Evolutionary conservation across 2,888 invertebrate genomes (phyloP).

Genomic region (Drosophila kanekoi): DNA sequence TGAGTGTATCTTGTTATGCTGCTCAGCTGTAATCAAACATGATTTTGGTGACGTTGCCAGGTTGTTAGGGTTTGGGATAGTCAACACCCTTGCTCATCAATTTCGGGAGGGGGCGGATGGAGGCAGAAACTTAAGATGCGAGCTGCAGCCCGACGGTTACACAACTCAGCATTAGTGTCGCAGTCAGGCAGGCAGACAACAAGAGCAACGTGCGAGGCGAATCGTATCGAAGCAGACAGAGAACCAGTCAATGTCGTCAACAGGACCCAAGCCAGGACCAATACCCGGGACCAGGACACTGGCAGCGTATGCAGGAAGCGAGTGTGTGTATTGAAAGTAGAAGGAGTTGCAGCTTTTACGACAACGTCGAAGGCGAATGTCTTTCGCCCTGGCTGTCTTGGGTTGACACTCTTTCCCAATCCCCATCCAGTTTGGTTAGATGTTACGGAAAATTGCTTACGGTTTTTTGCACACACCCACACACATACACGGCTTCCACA

Average conservation of each 20-base stretch:
- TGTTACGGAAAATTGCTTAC: conserved; percentile 81
- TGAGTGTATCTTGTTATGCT: conserved; percentile 62
- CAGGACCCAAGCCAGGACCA: conserved; percentile 30
- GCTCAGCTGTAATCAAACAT: conserved; percentile 78
- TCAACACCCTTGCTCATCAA: conserved; percentile 31
- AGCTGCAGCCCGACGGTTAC: conserved; percentile 56
- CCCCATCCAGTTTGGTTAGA: conserved; percentile 66
- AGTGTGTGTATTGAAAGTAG: conserved; percentile 7
- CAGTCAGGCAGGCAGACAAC: conserved; percentile 38
- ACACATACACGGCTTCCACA: conserved; percentile 60
- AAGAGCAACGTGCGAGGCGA: conserved; percentile 70
- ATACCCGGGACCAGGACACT: conserved; percentile 14
- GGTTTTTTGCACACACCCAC: conserved; percentile 73
- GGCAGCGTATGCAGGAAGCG: conserved; percentile 15
- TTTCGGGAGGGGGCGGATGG: conserved; percentile 6
- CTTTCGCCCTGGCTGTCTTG: conserved; percentile 66
- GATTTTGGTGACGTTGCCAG: conserved; percentile 55
- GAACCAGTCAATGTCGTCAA: conserved; percentile 74
- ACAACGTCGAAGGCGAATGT: conserved; percentile 45
- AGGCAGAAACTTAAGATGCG: conserved; percentile 31
- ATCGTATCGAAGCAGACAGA: conserved; percentile 66
- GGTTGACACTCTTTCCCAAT: conserved; percentile 11
- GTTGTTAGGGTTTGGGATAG: neutral
- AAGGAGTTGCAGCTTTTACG: conserved; percentile 51
- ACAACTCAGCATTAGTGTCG: conserved; percentile 78